Conservation (phyloP, 2,113 vertebrate species). For the Hassar affinis region DNA sequence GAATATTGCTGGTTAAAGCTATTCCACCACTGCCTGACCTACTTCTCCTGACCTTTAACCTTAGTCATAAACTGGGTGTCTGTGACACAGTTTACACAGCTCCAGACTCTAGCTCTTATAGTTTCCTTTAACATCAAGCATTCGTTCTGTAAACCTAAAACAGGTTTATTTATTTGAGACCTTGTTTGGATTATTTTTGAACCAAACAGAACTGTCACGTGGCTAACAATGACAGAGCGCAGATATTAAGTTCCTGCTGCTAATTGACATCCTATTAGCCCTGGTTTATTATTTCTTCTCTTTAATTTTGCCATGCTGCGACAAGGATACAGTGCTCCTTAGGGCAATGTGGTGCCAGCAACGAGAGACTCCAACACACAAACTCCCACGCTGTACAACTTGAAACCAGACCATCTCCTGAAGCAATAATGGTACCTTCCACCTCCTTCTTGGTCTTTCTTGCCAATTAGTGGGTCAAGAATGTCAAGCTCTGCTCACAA, state of each 20-base stretch:
- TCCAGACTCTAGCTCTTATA: neutral
- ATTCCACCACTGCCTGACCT: conserved; percentile 60
- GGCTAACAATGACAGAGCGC: neutral
- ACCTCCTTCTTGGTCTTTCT: conserved; percentile 55
- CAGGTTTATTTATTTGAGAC: neutral
- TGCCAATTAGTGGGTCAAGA: conserved; percentile 59
- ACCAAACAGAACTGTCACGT: neutral
- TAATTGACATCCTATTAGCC: neutral
- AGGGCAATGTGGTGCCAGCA: conserved; percentile 62
- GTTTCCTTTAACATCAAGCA: neutral
- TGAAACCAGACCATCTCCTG: conserved; percentile 33
- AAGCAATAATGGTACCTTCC: conserved; percentile 37
- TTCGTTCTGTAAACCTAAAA: neutral
- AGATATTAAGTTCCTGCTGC: neutral
- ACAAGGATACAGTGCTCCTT: neutral
- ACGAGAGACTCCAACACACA: conserved; percentile 61
- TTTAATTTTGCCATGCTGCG: neutral
- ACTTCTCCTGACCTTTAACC: conserved; percentile 67
- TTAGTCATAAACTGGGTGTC: conserved; percentile 49
- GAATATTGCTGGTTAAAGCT: conserved; percentile 56
- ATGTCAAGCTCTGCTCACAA: conserved; percentile 60
- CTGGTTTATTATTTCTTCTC: neutral
- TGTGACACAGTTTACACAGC: too few species aligned
- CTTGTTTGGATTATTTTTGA: neutral
- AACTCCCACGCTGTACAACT: conserved; percentile 16